Evolutionary conservation across 2,797 vertebrate genomes (phyloP).

Genomic region (Macropus fuliginosus): DNA sequence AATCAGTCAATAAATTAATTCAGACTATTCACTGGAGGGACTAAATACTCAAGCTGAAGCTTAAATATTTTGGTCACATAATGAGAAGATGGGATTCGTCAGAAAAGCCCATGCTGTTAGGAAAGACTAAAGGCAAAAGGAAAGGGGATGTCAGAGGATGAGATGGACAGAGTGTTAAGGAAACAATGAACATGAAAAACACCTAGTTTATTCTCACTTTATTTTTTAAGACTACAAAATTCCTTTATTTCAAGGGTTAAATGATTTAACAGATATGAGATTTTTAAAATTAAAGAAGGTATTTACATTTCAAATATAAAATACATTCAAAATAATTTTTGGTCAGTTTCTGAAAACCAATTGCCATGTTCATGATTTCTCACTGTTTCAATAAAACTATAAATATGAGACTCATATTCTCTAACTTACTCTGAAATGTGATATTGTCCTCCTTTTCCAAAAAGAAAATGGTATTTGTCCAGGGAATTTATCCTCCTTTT

Average conservation of each 20-base stretch:
- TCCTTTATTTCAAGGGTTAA: not conserved
- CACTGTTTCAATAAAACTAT: not conserved
- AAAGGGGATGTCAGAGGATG: not conserved
- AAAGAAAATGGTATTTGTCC: not conserved
- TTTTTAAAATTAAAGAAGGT: not conserved
- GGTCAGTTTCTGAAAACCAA: not conserved
- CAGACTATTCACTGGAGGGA: not conserved
- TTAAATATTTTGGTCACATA: not conserved
- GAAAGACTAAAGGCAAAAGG: not conserved
- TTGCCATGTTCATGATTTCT: not conserved
- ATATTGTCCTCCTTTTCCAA: not conserved
- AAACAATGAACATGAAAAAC: not conserved
- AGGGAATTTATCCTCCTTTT: not conserved
- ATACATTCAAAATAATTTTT: not conserved
- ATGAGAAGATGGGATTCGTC: not conserved
- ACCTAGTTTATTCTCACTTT: not conserved
- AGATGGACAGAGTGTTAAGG: not conserved
- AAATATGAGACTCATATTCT: not conserved
- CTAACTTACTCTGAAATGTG: not conserved
- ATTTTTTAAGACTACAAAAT: not conserved
- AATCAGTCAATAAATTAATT: not conserved
- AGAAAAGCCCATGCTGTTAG: not conserved
- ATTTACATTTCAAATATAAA: not conserved
- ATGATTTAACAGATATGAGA: not conserved
- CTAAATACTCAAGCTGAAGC: not conserved